phyloP scores from a whole-genome alignment of 2,797 vertebrate species.

The Parauchenoglanis ngamensis region DNA sequence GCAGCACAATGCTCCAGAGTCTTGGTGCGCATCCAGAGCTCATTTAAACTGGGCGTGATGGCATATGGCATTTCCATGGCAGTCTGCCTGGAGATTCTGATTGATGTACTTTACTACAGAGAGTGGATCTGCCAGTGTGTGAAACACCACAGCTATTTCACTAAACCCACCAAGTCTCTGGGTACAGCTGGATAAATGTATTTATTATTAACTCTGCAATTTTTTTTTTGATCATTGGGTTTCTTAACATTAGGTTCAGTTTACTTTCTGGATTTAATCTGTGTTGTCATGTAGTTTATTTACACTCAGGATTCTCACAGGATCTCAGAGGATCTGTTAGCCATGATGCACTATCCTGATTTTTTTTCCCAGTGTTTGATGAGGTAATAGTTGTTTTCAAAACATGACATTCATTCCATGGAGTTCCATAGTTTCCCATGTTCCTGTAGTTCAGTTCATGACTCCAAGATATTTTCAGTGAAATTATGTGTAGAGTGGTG shows the following conservation, averaged over 20 bases:
- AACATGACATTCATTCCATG: neutral
- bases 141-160: constrained; percentile 12
- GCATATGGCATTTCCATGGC: constrained; percentile 41
- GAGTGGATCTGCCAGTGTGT: constrained; percentile 31
- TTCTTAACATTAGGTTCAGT: neutral
- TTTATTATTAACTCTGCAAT: neutral
- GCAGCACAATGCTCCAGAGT: constrained; percentile 30
- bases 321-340: neutral
- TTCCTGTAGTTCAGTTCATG: neutral
- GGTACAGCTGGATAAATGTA: neutral
- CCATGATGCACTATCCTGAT: neutral
- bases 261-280: neutral
- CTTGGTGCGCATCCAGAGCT: constrained; percentile 37
- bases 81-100: constrained; percentile 22
- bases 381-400: constrained; percentile 3
- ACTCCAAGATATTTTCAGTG: no score
- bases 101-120: constrained; percentile 22
- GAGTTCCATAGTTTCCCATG: neutral
- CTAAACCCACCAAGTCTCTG: neutral
- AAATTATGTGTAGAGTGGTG: neutral
- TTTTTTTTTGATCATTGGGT: neutral
- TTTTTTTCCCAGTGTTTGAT: neutral
- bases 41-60: constrained; percentile 31
- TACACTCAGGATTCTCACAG: neutral
- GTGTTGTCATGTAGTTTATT: neutral